Base-by-base conservation (phyloP, 2,888 invertebrate genomes). In the Labia minor region DNA sequence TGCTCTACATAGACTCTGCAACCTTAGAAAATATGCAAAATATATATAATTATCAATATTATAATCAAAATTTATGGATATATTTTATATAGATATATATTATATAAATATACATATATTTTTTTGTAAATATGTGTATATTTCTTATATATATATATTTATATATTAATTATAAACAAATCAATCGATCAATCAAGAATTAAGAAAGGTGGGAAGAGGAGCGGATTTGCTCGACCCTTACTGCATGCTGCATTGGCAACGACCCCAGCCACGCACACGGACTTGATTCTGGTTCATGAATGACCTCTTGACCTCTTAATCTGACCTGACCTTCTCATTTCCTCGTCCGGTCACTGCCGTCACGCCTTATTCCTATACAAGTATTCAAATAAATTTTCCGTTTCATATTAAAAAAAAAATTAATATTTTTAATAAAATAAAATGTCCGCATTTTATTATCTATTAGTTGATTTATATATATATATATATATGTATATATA, bases 231-330 rank as follows among this genome's bases (percentile, higher is more conserved):
- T 49, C 49, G 49, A 49, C 49, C 65, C 19, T 65, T 49, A 65
- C 65, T 65, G 65, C 18, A 37, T 65, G 65, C 65, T 65, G 65
- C 65, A 65, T 65, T 65, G 65, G 65, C 20, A 37, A 65, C 65
- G 65, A 65, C 65, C 37, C 37, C 49, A 18, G 19, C 37, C 65
- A 65, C 49, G 65, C 49, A 37, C 49, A 65, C 65, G 65, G 65
- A 65, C 65, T 65, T 65, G 65, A 65, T 37, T 21, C 49, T 65
- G 19, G 65, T 18, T 65, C 49, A 49, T 49, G 49, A 49, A 49
- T 14, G 49, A 49, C 49, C 49, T 49, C 49, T 49, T 49, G 49
- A 49, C 49, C 49, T 49, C 49, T 16, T 49, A n/a, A 2, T 49
- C 14, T 11, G 16, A 11, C 49, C 16, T 49, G 49, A 49, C 49